These are phyloP conservation scores for Eupsilia transversa DNA, from an alignment of 2,888 invertebrate genomes.

Conservation along the genomic window DNA sequence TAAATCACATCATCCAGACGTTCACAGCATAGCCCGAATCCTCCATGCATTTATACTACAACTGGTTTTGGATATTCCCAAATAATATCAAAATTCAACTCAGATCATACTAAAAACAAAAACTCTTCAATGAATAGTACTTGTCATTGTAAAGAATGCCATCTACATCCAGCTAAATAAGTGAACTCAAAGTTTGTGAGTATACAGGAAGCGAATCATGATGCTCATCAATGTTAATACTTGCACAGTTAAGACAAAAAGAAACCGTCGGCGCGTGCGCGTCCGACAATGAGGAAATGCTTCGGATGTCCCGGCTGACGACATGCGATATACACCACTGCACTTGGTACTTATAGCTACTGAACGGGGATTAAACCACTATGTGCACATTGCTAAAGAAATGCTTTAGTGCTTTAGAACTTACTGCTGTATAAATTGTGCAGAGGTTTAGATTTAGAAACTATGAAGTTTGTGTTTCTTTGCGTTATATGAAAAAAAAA, in stretches of 20 bases:
- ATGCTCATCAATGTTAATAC: conserved; percentile 71
- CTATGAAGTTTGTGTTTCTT: background rate
- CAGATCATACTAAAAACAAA: no score
- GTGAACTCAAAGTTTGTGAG: conserved; percentile 46
- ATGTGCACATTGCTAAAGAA: conserved; percentile 20
- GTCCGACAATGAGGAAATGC: conserved; percentile 83
- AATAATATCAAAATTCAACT: conserved; percentile 6
- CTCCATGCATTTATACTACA: background rate
- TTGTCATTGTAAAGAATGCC: conserved; percentile 35
- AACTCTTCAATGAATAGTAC: conserved; percentile 2
- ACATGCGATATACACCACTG: conserved; percentile 60
- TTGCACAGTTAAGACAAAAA: conserved; percentile 74
- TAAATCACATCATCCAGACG: background rate
- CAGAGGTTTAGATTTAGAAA: background rate
- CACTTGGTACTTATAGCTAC: conserved; percentile 12
- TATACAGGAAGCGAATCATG: conserved; percentile 66
- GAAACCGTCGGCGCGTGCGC: conserved; percentile 71
- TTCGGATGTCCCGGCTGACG: conserved; percentile 73
- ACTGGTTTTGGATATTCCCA: background rate
- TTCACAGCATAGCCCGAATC: background rate
- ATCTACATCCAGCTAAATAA: conserved; percentile 36
- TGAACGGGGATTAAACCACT: conserved; percentile 24
- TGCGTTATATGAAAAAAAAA: background rate
- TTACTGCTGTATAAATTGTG: conserved; percentile 14
- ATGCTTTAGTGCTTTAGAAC: conserved; percentile 14